These are phyloP conservation scores for Plutomurus gul DNA, from an alignment of 1,140 invertebrate genomes.

Conservation along the genomic window DNA sequence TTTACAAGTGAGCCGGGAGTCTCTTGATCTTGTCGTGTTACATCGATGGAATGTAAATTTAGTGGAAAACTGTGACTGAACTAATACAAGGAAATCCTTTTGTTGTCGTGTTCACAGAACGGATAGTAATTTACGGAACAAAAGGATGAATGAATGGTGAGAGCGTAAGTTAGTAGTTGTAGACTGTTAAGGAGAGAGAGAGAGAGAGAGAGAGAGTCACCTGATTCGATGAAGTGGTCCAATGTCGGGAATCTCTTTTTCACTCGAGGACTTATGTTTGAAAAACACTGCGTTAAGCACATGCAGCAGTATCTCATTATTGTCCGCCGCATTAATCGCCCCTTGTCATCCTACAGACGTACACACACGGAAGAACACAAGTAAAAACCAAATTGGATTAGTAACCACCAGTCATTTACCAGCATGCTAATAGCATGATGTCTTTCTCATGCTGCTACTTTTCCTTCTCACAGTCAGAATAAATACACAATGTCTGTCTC, in stretches of 20 bases:
- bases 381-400: not conserved
- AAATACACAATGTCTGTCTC: too few relatives aligned
- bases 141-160: too few relatives aligned
- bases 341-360: constrained; percentile 72
- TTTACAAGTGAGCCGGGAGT: too few relatives aligned
- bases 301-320: constrained; percentile 83
- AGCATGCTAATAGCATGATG: not conserved
- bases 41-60: not conserved
- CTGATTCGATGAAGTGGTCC: constrained; percentile 83
- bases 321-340: constrained; percentile 83
- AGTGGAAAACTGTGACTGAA: not conserved
- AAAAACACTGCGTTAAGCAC: constrained; percentile 77
- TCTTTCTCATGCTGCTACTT: too few relatives aligned
- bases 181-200: not conserved
- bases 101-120: not conserved
- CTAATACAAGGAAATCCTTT: not conserved
- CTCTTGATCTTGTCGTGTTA: too few relatives aligned
- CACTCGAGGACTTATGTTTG: constrained; percentile 82
- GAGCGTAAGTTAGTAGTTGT: not conserved
- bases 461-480: too few relatives aligned
- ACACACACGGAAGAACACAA: not conserved
- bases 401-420: not conserved
- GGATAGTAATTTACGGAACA: not conserved
- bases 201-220: constrained; percentile 45
- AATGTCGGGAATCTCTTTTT: constrained; percentile 90